A percentile compares a stretch with the other conserved stretches of the same genome.
Conservation (phyloP, 2,113 vertebrate genomes). For the Malaclemys terrapin region DNA sequence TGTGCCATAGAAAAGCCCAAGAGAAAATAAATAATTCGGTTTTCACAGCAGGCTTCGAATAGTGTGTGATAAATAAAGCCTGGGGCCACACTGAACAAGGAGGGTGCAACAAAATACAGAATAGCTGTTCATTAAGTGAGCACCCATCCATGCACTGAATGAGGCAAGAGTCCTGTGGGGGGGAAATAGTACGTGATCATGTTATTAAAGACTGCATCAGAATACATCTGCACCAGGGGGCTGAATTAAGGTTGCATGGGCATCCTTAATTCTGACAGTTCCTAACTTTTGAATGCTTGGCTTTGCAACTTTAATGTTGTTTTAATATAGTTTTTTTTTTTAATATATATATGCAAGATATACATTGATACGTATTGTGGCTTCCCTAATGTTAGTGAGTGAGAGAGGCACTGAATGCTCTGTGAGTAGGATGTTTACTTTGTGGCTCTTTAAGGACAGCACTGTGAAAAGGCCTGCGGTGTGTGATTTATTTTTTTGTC, state of each 20-base stretch:
- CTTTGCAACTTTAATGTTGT: background rate
- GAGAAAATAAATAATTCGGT: conserved; percentile 8
- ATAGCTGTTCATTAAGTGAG: background rate
- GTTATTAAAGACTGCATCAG: background rate
- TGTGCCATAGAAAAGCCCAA: background rate
- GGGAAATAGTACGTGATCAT: background rate
- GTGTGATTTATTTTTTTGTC: background rate
- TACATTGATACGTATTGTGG: background rate
- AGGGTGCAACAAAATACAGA: background rate
- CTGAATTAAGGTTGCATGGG: background rate
- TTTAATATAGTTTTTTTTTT: background rate
- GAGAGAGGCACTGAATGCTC: background rate
- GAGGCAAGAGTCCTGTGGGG: background rate
- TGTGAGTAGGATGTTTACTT: background rate
- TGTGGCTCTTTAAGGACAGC: rapidly evolving
- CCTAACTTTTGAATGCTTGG: rapidly evolving
- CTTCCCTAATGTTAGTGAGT: background rate
- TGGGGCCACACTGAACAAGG: background rate
- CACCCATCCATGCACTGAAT: background rate
- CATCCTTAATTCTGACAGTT: background rate
- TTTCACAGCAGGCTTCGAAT: rapidly evolving
- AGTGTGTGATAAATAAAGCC: background rate
- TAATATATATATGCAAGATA: no score
- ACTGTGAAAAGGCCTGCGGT: background rate
- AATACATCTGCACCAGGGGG: background rate